Evolutionary conservation across 2,113 vertebrate genomes (phyloP), one percentile per base, ranked within the genome.

Genomic region (Megaceryle maxima): DNA sequence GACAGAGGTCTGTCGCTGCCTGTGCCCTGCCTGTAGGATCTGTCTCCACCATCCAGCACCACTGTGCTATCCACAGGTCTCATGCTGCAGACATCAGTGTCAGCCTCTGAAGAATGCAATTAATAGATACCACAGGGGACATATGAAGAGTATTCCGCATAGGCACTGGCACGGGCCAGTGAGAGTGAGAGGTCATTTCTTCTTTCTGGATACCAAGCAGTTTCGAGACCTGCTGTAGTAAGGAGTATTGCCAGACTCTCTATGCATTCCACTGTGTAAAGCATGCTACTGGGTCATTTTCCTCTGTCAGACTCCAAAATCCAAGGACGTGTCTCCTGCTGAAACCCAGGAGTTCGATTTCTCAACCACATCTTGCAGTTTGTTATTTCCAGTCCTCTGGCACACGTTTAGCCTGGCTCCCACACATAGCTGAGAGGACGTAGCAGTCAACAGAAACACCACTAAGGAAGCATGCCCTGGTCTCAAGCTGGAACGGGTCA

Each of bases 121-220:
- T 41, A 5, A 20, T 29, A 8, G 17, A 13, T 39, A 11, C 37
- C 9, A 5, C 3, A 20, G 10, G 31, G 56, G 31, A 25, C 24
- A 70, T 31, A 6, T 28, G 83, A 86, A 41, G 50, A 69, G 50
- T 31, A 14, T 77, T 48, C 63, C 48, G 39, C 20, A 10, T 3
- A 16, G 0, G 4, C n/a, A 43, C 9, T 59, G 60, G n/a, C 33
- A 26, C 0, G 0, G 24, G 28, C 67, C 22, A 64, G 37, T 37
- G 37, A 37, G 39, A 5, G 13, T 6, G 22, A 83, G 53, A 80
- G 26, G 16, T 18, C 26, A 57, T 60, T 44, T 51, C 0, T 64
- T 31, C 76, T 68, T 76, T 26, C 46, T 64, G 53, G 43, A 46
- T 21, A 53, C n/a, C 7, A 15, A 20, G 41, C 28, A 22, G 21